Conservation (phyloP, 2,113 vertebrate species). For the Cyrtonyx montezumae region DNA sequence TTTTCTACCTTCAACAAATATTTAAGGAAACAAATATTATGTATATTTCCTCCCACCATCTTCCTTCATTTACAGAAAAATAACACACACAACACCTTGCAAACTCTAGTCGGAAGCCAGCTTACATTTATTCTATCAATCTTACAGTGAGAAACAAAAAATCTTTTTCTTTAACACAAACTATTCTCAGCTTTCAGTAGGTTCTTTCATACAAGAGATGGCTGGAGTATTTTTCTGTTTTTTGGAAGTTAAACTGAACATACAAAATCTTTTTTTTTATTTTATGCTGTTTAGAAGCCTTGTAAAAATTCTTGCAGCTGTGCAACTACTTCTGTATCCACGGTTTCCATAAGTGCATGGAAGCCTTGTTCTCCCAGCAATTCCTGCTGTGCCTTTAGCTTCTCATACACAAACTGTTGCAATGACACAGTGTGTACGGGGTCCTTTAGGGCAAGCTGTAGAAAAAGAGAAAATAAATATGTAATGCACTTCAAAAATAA, state of each 20-base stretch:
- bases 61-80: conserved; percentile 52
- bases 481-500: not conserved
- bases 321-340: conserved; percentile 93
- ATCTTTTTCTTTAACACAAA: conserved; percentile 37
- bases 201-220: conserved; percentile 6
- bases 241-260: not conserved
- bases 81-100: conserved; percentile 57
- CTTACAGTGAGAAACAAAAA: conserved; percentile 35
- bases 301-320: conserved; percentile 95
- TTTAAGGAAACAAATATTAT: conserved; percentile 12
- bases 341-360: conserved; percentile 93
- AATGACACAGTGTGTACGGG: conserved; percentile 93
- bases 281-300: conserved; percentile 77
- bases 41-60: conserved; percentile 2
- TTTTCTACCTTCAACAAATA: conserved; percentile 32
- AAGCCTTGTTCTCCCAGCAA: conserved; percentile 91
- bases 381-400: conserved; percentile 94
- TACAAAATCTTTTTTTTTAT: not conserved
- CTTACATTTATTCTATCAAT: conserved; percentile 57
- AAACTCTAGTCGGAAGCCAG: conserved; percentile 37
- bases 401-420: conserved; percentile 95
- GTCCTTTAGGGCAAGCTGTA: conserved; percentile 92
- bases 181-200: conserved; percentile 41
- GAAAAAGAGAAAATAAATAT: conserved; percentile 40
- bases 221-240: not conserved